Base-by-base conservation (phyloP, 2,888 invertebrate genomes). In the Odontothrips loti region DNA sequence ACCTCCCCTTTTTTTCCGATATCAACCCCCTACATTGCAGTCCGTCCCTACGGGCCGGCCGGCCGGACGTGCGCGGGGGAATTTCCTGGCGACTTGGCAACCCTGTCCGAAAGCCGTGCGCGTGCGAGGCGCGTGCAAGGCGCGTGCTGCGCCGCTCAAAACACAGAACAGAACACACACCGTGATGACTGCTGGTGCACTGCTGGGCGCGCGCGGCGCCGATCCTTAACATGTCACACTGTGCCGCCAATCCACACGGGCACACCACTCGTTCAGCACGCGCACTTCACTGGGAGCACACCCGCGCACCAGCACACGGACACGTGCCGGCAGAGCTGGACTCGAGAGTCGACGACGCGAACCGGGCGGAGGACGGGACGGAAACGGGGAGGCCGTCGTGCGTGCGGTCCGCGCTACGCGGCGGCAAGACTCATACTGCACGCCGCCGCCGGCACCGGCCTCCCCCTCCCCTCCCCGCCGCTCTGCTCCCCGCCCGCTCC, bases 371-470 rank as follows among this genome's bases (percentile, higher is more conserved):
- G 58, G 58, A 15, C 58, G 58, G 34, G 15, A 15, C 58, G 58
- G 17, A 15, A 20, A n/a, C 58, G 58, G 58, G 58, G n/a, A n/a
- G n/a, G n/a, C n/a, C n/a, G n/a, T n/a, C 58, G 58, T 58, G 58
- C 58, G 58, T 6, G 20, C 58, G 11, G 58, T 43, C 34, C 34
- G 34, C 34, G 34, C 34, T 43, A 6, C 34, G 58, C 58, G 58
- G 15, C 58, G 58, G 15, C 58, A n/a, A 17, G 17, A n/a, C 58
- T 8, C 58, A n/a, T 58, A 58, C 58, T 58, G 51, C 20, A 51
- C 51, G n/a, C 58, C 58, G 58, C 58, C 58, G 51, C 51, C 51
- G 51, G 51, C 51, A 51, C 51, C 34, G 58, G 58, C 58, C 34
- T 43, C 34, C 34, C 34, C 34, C 20, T n/a, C n/a, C n/a, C n/a